phyloP scores from a whole-genome alignment of 2,888 invertebrate genomes.

The Ptychoptera albimana region DNA sequence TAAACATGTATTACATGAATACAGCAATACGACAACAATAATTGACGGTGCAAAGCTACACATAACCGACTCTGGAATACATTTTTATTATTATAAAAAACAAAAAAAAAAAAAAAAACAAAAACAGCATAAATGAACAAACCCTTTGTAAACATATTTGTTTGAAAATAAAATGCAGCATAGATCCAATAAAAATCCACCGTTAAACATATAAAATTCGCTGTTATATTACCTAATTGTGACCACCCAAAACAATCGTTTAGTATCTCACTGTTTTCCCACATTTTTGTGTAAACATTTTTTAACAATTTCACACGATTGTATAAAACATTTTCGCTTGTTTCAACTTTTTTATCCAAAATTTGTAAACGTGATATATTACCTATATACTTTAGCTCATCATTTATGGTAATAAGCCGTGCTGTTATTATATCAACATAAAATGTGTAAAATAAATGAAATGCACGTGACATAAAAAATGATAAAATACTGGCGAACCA shows the following conservation, averaged over 20 bases:
- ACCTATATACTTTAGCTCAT: not conserved
- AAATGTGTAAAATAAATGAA: not conserved
- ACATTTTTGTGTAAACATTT: not conserved
- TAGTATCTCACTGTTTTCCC: not conserved
- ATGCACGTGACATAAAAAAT: not conserved
- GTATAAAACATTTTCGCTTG: not conserved
- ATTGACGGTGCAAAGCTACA: not conserved
- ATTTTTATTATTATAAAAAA: not conserved
- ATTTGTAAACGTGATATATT: not conserved
- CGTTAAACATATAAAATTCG: not conserved
- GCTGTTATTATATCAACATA: constrained; percentile 1
- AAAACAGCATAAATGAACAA: too few species aligned
- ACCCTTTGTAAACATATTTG: not conserved
- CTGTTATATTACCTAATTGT: not conserved
- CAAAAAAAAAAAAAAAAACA: not conserved
- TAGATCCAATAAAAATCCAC: constrained; percentile 1
- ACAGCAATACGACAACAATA: not conserved
- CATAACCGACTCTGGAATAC: not conserved
- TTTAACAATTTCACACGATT: not conserved
- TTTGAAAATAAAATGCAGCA: not conserved
- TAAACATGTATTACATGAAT: not conserved
- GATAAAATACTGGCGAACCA: constrained; percentile 2
- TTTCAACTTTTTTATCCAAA: not conserved
- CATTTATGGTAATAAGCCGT: not conserved
- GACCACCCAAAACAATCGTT: constrained; percentile 1